These are phyloP conservation scores for Dunckerocampus dactyliophorus DNA, from an alignment of 2,113 vertebrate species.

Conservation along the genomic window DNA sequence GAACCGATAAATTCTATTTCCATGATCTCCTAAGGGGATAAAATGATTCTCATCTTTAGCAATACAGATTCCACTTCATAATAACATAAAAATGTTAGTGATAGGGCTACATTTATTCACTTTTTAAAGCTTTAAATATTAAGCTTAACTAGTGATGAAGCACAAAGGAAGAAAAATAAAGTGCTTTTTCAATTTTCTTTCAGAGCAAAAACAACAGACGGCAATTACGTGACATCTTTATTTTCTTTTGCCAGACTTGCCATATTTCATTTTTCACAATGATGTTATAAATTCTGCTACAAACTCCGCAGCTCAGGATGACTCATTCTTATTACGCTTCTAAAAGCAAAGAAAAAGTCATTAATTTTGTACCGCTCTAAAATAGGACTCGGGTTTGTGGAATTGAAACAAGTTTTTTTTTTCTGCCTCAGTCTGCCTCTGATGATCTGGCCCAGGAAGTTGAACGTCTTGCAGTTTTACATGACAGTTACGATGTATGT, in stretches of 20 bases:
- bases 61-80: no score
- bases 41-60: no score
- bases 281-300: slow-evolving; percentile 16
- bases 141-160: neutral
- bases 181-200: slow-evolving; percentile 25
- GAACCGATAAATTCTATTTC: no score
- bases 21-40: no score
- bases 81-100: no score
- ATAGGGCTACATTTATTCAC: no score
- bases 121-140: neutral
- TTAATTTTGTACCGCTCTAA: slow-evolving; percentile 31
- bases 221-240: slow-evolving; percentile 24
- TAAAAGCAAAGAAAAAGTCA: slow-evolving; percentile 1
- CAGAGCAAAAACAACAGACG: slow-evolving; percentile 27
- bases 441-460: slow-evolving; percentile 6
- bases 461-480: slow-evolving; percentile 3
- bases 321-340: slow-evolving; percentile 17
- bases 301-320: slow-evolving; percentile 5
- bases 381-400: slow-evolving; percentile 9
- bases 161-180: neutral
- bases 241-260: neutral
- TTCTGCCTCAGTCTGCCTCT: neutral
- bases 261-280: slow-evolving; percentile 5
- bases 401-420: slow-evolving; percentile 9
- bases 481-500: neutral